Percentiles rank a stretch among this genome's conserved stretches.
Evolutionary conservation across 2,113 vertebrate genomes (phyloP).

Genomic region (Oreochromis spilurus): DNA sequence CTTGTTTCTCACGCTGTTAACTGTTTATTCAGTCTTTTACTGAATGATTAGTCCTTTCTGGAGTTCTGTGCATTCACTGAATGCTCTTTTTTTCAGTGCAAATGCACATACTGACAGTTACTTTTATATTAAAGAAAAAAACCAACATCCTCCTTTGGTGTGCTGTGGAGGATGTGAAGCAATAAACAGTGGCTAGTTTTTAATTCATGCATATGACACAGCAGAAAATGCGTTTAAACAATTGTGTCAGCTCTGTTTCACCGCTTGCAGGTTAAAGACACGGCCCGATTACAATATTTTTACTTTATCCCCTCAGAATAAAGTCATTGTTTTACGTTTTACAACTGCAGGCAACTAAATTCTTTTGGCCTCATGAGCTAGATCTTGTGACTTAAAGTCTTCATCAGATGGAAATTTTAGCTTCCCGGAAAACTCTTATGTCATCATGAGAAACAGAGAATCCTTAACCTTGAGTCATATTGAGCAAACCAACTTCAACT

Average conservation of each 20-base stretch:
- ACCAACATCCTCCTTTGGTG: conserved; percentile 17
- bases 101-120: background rate
- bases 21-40: background rate
- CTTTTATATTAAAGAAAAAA: background rate
- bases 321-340: conserved; percentile 60
- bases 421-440: conserved; percentile 2
- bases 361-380: conserved; percentile 45
- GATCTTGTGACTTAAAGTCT: conserved; percentile 64
- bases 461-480: background rate
- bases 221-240: conserved; percentile 16
- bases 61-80: background rate
- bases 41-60: background rate
- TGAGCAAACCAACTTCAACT: background rate
- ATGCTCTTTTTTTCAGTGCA: background rate
- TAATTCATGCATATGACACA: conserved; percentile 27
- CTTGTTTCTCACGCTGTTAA: background rate
- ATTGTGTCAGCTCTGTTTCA: background rate
- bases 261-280: conserved; percentile 3
- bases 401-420: conserved; percentile 11
- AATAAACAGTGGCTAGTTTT: conserved; percentile 12
- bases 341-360: conserved; percentile 30
- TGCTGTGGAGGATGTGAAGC: background rate
- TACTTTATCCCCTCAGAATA: conserved; percentile 50
- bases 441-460: background rate
- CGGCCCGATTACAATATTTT: conserved; percentile 11